These are phyloP conservation scores for Polypedilum pembai DNA, from an alignment of 1,140 invertebrate species.

Conservation along the genomic window DNA sequence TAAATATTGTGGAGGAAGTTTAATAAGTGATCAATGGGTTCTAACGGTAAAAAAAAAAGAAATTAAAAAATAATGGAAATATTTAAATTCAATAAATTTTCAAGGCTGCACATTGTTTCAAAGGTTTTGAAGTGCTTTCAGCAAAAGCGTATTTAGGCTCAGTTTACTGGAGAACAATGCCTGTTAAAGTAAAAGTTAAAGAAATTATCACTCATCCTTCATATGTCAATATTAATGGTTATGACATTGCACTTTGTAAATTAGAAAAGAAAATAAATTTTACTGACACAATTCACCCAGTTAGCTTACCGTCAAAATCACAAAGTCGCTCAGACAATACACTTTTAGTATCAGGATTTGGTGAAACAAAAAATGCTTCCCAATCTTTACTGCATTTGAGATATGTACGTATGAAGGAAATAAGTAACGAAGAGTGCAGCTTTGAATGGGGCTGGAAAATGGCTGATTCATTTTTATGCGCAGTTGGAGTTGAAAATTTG, in stretches of 20 bases:
- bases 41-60: not conserved
- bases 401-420: not conserved
- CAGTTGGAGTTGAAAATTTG: not conserved
- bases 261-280: not conserved
- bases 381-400: not conserved
- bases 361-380: not conserved
- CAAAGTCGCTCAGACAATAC: not conserved
- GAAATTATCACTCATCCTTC: not conserved
- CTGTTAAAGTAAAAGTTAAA: not conserved
- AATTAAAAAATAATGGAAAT: not conserved
- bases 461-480: not conserved
- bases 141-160: not conserved
- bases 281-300: not conserved
- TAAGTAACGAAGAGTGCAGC: not conserved
- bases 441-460: not conserved
- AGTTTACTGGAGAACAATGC: not conserved
- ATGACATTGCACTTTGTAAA: not conserved
- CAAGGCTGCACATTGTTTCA: not conserved
- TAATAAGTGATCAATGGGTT: not conserved
- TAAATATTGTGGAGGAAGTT: not conserved
- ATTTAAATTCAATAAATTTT: not conserved
- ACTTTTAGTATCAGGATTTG: not conserved
- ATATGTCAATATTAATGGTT: not conserved
- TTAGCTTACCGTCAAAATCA: not conserved
- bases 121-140: not conserved